Evolutionary conservation across 2,113 vertebrate species (phyloP).

Genomic region (Phyllostomus discolor): DNA sequence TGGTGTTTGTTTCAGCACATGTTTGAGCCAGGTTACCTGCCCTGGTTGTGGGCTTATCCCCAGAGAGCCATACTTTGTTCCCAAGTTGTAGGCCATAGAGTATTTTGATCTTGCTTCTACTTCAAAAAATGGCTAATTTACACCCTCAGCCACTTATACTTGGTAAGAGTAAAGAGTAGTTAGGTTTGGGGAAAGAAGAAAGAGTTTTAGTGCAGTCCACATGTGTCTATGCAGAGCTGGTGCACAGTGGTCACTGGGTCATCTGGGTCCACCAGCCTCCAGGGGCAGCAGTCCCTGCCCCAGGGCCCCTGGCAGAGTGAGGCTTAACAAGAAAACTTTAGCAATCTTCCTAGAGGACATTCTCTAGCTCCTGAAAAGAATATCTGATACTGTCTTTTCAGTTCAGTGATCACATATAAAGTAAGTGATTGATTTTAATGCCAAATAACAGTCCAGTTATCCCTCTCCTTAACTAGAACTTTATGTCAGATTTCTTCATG

Average conservation of each 20-base stretch:
- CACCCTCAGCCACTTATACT: neutral
- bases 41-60: neutral
- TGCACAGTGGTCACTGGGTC: accelerated
- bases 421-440: neutral
- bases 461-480: neutral
- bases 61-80: neutral
- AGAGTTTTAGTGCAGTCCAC: neutral
- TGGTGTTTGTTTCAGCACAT: no score
- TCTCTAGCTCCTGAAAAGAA: neutral
- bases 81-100: neutral
- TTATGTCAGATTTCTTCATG: neutral
- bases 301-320: neutral
- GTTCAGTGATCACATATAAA: neutral
- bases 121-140: neutral
- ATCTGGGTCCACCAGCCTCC: no score
- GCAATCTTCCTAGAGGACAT: neutral
- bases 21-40: neutral
- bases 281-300: neutral
- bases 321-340: neutral
- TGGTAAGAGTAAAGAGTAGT: neutral
- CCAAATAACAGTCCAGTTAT: neutral
- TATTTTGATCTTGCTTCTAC: neutral
- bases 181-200: neutral
- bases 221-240: neutral
- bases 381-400: neutral